Conservation (phyloP, 2,888 invertebrate species). For the Tenthredo amoena region DNA sequence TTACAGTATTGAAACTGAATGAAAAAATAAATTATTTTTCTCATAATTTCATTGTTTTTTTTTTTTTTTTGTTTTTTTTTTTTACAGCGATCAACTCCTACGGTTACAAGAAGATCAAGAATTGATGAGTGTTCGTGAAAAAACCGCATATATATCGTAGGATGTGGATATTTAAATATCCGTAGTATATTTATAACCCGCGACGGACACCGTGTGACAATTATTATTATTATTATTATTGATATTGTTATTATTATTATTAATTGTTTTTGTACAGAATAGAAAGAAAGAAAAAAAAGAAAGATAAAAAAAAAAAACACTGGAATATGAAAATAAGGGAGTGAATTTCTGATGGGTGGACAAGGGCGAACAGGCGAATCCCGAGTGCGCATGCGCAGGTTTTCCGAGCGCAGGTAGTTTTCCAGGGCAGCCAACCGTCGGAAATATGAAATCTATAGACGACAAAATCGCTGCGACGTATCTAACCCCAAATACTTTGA, state of each 20-base stretch:
- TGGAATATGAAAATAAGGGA: too few relatives aligned
- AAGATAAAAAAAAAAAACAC: background rate
- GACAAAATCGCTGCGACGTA: too few relatives aligned
- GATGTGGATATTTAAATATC: background rate
- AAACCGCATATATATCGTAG: background rate
- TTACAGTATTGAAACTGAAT: background rate
- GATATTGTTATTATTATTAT: background rate
- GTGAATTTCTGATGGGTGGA: too few relatives aligned
- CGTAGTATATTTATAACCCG: background rate
- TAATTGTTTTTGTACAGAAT: background rate
- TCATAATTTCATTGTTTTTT: constrained; percentile 67
- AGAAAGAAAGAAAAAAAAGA: background rate
- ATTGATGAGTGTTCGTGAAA: background rate
- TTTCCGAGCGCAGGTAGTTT: too few relatives aligned
- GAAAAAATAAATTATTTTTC: background rate
- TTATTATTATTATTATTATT: constrained; percentile 52
- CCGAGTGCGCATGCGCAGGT: too few relatives aligned
- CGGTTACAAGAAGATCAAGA: constrained; percentile 84
- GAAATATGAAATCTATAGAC: too few relatives aligned
- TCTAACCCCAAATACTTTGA: too few relatives aligned
- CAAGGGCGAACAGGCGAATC: too few relatives aligned
- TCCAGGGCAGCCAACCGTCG: too few relatives aligned
- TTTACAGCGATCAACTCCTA: constrained; percentile 85
- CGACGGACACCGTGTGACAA: constrained; percentile 52
- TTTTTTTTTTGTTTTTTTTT: constrained; percentile 65